These are phyloP conservation scores for Sphenodon punctatus DNA, from an alignment of 2,797 vertebrate genomes.

Conservation along the genomic window DNA sequence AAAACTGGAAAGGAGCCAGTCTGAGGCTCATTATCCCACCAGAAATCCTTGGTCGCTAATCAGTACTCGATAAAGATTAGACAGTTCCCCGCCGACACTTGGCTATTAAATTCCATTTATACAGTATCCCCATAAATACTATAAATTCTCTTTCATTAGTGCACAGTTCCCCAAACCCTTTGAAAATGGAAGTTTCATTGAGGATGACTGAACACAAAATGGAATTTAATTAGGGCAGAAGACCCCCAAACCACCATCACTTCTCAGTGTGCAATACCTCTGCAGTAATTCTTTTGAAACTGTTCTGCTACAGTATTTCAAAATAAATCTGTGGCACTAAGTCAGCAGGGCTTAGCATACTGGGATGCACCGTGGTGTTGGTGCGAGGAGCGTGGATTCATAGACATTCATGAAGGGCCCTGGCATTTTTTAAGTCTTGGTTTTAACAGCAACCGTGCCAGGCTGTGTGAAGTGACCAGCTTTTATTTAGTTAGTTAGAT, in stretches of 20 bases:
- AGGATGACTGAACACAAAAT: conserved; percentile 50
- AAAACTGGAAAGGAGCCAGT: conserved; percentile 53
- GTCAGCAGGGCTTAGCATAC: conserved; percentile 15
- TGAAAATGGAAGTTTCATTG: conserved; percentile 56
- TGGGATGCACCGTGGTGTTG: background rate
- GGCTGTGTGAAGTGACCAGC: background rate
- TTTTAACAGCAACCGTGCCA: background rate
- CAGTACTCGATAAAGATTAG: conserved; percentile 62
- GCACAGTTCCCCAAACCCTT: conserved; percentile 40
- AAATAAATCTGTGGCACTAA: conserved; percentile 19
- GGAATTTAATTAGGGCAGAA: conserved; percentile 54
- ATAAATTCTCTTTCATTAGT: conserved; percentile 64
- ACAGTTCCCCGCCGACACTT: conserved; percentile 42
- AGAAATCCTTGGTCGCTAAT: conserved; percentile 57
- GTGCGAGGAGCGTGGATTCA: conserved; percentile 23
- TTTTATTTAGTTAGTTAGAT: too few species aligned
- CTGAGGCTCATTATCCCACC: conserved; percentile 61
- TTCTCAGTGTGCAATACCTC: conserved; percentile 27
- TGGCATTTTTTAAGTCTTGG: background rate
- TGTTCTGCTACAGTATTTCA: conserved; percentile 34
- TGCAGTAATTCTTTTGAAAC: conserved; percentile 22
- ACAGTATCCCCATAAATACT: conserved; percentile 58
- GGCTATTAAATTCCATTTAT: conserved; percentile 66
- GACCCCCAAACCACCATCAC: conserved; percentile 32
- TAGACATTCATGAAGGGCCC: background rate